phyloP scores from a whole-genome alignment of 2,113 vertebrate genomes.

The Panthera tigris region DNA sequence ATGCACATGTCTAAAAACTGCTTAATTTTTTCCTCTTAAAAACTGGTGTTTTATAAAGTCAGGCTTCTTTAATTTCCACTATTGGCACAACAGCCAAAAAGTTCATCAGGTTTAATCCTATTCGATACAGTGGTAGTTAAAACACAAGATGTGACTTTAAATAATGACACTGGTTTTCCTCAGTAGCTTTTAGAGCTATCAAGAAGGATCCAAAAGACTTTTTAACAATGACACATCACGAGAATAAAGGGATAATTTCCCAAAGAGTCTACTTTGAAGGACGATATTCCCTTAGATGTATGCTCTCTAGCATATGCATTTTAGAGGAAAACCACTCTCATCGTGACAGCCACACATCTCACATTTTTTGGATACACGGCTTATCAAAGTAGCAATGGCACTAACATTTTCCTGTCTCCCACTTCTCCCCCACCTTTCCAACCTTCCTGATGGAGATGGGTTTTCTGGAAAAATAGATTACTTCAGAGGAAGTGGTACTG shows the following conservation, averaged over 20 bases:
- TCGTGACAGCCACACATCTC: slow-evolving; percentile 13
- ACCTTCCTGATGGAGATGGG: slow-evolving; percentile 28
- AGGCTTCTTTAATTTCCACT: slow-evolving; percentile 58
- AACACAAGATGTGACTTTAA: slow-evolving; percentile 32
- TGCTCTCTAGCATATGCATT: neutral
- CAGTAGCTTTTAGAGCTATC: neutral
- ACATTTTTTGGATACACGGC: neutral
- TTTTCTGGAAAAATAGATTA: slow-evolving; percentile 52
- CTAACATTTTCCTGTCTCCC: neutral
- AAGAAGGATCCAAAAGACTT: neutral
- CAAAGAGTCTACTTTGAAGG: neutral
- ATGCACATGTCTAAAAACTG: neutral
- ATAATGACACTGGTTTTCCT: slow-evolving; percentile 54
- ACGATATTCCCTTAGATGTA: neutral
- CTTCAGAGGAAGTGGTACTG: slow-evolving; percentile 46
- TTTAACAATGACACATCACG: slow-evolving; percentile 10
- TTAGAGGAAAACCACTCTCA: slow-evolving; percentile 51
- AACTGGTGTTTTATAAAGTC: slow-evolving; percentile 44
- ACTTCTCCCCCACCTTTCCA: neutral
- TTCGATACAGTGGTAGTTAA: neutral
- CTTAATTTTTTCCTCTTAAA: slow-evolving; percentile 34
- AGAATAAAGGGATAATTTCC: slow-evolving; percentile 16
- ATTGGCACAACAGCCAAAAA: slow-evolving; percentile 27
- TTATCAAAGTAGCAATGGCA: neutral
- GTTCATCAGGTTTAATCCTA: neutral